A percentile compares a stretch with the other conserved stretches of the same genome.
These are phyloP conservation scores for Esox masquinongy DNA, from an alignment of 2,797 vertebrate genomes.

Conservation along the genomic window DNA sequence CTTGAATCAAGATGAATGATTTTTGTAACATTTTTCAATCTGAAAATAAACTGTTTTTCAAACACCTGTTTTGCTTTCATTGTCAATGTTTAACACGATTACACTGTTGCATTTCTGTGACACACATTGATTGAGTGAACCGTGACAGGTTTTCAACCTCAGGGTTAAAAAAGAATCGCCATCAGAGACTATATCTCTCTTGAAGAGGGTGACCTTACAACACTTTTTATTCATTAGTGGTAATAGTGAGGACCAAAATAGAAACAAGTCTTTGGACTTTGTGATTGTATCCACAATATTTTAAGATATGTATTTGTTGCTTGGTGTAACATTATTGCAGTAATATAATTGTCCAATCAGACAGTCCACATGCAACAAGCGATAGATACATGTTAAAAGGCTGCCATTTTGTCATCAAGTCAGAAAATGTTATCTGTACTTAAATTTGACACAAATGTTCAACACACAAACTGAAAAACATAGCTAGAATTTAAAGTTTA, in stretches of 20 bases:
- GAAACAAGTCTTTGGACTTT: too few species aligned
- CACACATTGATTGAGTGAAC: background rate
- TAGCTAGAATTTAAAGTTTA: constrained; percentile 23
- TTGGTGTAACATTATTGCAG: too few species aligned
- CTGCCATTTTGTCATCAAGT: background rate
- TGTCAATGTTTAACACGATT: background rate
- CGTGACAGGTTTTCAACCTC: background rate
- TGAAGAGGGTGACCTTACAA: background rate
- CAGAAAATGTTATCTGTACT: background rate
- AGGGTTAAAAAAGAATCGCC: background rate
- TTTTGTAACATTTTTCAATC: constrained; percentile 40
- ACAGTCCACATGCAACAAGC: too few species aligned
- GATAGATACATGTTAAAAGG: too few species aligned
- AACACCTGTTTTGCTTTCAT: constrained; percentile 21
- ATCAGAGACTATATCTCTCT: background rate
- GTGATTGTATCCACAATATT: too few species aligned
- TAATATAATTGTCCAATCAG: too few species aligned
- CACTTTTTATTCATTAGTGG: background rate
- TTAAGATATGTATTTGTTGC: too few species aligned
- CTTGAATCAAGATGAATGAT: constrained; percentile 62
- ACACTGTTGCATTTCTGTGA: background rate
- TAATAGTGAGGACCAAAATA: too few species aligned
- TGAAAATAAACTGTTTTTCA: constrained; percentile 59
- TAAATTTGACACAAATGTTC: background rate
- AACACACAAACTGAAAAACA: background rate